A percentile compares a stretch with the other conserved stretches of the same genome.
These are phyloP conservation scores for Rhinogobius similis DNA, from an alignment of 2,113 vertebrate genomes.

Conservation along the genomic window DNA sequence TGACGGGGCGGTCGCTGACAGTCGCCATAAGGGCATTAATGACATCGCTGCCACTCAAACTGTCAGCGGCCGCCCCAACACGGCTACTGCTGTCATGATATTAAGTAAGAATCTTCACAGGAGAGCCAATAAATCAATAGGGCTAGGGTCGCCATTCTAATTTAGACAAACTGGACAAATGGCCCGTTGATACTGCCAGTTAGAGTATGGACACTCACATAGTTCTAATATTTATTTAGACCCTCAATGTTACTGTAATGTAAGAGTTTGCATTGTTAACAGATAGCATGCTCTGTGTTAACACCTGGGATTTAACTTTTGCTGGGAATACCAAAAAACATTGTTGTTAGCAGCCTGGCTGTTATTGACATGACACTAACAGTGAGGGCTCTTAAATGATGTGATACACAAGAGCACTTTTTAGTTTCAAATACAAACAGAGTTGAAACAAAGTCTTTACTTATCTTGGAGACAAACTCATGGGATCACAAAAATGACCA, in stretches of 20 bases:
- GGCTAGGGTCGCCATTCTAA: constrained; percentile 2
- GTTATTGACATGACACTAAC: neutral
- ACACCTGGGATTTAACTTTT: neutral
- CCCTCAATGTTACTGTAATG: too few relatives aligned
- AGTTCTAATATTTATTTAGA: neutral
- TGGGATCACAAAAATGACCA: too few relatives aligned
- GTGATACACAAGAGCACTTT: too few relatives aligned
- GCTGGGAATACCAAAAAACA: neutral
- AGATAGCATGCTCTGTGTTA: neutral
- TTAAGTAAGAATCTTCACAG: constrained; percentile 22
- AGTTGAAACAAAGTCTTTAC: too few relatives aligned
- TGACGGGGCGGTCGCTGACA: constrained; percentile 48
- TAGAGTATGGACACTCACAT: neutral
- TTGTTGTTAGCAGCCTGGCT: neutral
- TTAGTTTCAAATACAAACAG: too few relatives aligned
- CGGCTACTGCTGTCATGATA: constrained; percentile 28
- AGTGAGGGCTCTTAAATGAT: too few relatives aligned
- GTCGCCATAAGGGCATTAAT: constrained; percentile 55
- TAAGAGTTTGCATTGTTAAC: neutral
- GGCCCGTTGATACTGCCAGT: neutral
- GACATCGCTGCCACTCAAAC: constrained; percentile 50
- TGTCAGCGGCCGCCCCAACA: constrained; percentile 29
- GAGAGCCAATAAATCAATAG: constrained; percentile 41
- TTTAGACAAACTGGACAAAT: constrained; percentile 7
- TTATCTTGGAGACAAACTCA: too few relatives aligned